Conservation (phyloP, 2,113 vertebrate genomes). For the Microtus richardsoni region DNA sequence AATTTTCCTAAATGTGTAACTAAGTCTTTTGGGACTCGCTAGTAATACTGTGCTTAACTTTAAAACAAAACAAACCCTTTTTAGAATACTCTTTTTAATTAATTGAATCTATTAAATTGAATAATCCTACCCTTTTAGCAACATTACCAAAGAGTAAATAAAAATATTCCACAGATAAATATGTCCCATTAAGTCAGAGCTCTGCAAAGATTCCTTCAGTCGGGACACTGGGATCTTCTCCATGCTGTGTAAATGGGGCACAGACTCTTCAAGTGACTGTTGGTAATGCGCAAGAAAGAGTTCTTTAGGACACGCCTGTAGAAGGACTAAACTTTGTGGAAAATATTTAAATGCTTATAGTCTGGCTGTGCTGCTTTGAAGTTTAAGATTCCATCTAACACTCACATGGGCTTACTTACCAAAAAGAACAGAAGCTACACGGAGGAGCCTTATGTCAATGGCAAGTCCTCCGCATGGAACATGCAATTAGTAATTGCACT, state of each 20-base stretch:
- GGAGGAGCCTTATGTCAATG: background rate
- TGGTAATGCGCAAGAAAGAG: background rate
- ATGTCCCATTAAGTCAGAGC: background rate
- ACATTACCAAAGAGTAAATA: background rate
- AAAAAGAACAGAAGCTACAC: background rate
- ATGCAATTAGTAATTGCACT: background rate
- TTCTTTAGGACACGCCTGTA: background rate
- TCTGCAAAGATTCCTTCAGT: background rate
- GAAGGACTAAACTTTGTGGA: background rate
- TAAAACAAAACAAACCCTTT: background rate
- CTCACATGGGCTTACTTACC: background rate
- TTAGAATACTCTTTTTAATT: background rate
- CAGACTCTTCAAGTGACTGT: background rate
- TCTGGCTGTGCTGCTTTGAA: background rate
- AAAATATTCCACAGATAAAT: background rate
- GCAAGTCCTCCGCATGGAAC: background rate
- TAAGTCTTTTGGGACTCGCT: background rate
- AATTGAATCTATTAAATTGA: background rate
- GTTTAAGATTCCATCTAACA: background rate
- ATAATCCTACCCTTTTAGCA: background rate
- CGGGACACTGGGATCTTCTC: background rate
- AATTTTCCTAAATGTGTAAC: background rate
- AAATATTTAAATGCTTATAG: slow-evolving; percentile 37
- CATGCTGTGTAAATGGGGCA: background rate
- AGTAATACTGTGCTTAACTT: slow-evolving; percentile 13